Evolutionary conservation across 2,113 vertebrate species (phyloP).

Genomic region (Oryzias woworae): DNA sequence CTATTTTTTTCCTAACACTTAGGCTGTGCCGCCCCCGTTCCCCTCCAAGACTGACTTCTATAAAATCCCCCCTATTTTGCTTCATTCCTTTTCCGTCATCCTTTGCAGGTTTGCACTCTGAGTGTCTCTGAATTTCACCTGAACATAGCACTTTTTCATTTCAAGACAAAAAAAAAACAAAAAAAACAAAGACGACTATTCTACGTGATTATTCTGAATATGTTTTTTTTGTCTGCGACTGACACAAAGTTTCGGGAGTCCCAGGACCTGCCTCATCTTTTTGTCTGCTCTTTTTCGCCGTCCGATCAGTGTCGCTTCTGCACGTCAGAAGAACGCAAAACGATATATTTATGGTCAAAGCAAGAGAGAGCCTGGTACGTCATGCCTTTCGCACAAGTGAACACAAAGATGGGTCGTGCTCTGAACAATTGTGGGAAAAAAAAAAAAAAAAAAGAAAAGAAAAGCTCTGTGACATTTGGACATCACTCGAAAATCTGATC

Average conservation of each 20-base stretch:
- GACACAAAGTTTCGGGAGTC: constrained; percentile 64
- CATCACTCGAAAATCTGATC: constrained; percentile 47
- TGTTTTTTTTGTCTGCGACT: constrained; percentile 62
- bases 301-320: constrained; percentile 44
- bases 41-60: constrained; percentile 59
- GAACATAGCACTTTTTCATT: constrained; percentile 60
- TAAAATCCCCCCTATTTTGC: constrained; percentile 15
- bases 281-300: constrained; percentile 57
- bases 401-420: constrained; percentile 56
- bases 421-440: constrained; percentile 47
- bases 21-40: constrained; percentile 50
- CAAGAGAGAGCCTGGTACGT: constrained; percentile 59
- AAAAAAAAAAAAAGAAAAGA: constrained; percentile 37
- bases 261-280: constrained; percentile 65
- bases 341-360: constrained; percentile 58
- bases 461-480: constrained; percentile 50
- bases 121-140: constrained; percentile 56
- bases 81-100: constrained; percentile 41
- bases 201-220: constrained; percentile 57
- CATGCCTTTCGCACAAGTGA: constrained; percentile 72
- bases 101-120: constrained; percentile 62
- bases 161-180: constrained; percentile 39
- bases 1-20: constrained; percentile 69
- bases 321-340: constrained; percentile 36
- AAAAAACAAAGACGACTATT: constrained; percentile 40